A percentile compares a stretch with the other conserved stretches of the same genome.
phyloP scores from a whole-genome alignment of 35 echinoderm and acorn worm genomes.

The Lytechinus variegatus region DNA sequence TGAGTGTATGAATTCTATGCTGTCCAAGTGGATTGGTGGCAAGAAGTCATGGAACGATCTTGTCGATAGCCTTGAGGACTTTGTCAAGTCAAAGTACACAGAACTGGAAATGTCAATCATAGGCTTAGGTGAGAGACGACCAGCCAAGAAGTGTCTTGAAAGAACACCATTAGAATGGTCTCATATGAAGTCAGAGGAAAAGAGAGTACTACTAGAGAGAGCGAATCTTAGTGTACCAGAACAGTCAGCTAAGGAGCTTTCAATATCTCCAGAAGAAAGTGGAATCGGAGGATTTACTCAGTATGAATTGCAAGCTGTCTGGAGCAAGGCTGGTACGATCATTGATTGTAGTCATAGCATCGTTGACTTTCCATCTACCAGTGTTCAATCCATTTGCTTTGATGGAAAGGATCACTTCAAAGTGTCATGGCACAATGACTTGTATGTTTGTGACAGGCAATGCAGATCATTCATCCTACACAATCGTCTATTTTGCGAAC shows the following conservation, averaged over 20 bases:
- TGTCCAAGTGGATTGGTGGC: not conserved
- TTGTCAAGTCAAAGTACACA: constrained; percentile 19
- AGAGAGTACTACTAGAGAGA: not conserved
- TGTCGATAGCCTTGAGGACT: not conserved
- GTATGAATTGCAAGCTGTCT: not conserved
- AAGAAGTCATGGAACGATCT: not conserved
- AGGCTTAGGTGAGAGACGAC: no score
- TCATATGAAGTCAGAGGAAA: not conserved
- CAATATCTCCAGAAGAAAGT: not conserved
- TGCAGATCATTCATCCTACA: constrained; percentile 1
- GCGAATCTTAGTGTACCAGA: not conserved
- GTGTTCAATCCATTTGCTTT: not conserved
- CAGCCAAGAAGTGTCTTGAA: not conserved
- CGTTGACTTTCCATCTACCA: not conserved
- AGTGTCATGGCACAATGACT: not conserved
- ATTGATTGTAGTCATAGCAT: not conserved
- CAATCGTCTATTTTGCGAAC: not conserved
- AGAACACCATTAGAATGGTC: not conserved
- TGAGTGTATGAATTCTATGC: not conserved
- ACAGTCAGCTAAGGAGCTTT: not conserved
- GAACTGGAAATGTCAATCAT: not conserved
- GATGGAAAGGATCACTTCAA: not conserved
- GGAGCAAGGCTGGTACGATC: not conserved
- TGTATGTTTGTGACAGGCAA: not conserved
- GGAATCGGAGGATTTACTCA: not conserved